Base-by-base conservation (phyloP, 2,888 invertebrate genomes). In the Palloptera scutellata region DNA sequence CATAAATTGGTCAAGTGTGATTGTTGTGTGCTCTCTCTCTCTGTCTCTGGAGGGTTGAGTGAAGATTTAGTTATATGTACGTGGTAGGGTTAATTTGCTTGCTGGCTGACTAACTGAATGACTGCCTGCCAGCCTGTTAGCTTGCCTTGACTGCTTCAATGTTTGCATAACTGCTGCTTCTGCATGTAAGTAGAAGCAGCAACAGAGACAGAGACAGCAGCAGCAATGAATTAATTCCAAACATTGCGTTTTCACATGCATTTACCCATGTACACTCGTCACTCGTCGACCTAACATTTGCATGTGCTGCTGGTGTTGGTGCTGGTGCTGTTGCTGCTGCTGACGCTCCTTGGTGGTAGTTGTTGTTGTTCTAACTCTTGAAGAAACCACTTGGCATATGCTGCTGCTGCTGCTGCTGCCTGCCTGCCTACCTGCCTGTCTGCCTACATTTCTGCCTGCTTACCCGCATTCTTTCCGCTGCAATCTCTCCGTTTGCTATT, bases 231-330 rank as follows among this genome's bases (percentile, higher is more conserved):
- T 64, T 64, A 59, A 64, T 64, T 48, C 52, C 59, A 53, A 64
- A 64, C 64, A 64, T 58, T 64, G 59, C 64, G 59, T 59, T 58
- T 64, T 64, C 59, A 64, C 58, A 64, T 64, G 52, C 59, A 58
- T 52, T 58, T 59, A n/a, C 30, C 20, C 13, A 55, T 10, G 1
- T 55, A 17, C 20, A 3, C 2, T n/a, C 40, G 41, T 19, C 57
- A 55, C 55, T 57, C 45, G 45, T 20, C n/a, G 30, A 20, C 40
- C 52, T n/a, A 43, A 19, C 15, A 48, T 1, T 20, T 3, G 45
- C 12, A 41, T n/a, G 3, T 6, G 8, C n/a, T 11, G 55, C n/a
- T 30, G 40, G 54, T 2, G 19, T 11, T 55, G 55, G n/a, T 30
- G 10, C 15, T 11, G 55, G 40, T 54, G 57, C 40, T 61, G 52